Evolutionary conservation across 2,113 vertebrate genomes (phyloP).

Genomic region (Anolis sagrei): DNA sequence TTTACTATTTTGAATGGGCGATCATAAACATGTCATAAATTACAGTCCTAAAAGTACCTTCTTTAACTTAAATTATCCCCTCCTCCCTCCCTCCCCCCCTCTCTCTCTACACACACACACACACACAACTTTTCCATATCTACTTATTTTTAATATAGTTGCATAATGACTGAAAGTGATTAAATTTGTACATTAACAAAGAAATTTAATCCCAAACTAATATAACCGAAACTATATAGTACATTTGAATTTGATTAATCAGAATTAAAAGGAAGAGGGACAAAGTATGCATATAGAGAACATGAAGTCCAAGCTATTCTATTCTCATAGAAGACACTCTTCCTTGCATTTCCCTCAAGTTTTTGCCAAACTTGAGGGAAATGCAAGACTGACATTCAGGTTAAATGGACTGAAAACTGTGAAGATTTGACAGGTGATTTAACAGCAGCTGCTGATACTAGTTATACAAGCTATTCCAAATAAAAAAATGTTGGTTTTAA

Average conservation of each 20-base stretch:
- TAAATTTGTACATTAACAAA: constrained; percentile 28
- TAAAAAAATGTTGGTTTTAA: constrained; percentile 17
- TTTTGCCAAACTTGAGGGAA: constrained; percentile 37
- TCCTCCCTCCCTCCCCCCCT: no score
- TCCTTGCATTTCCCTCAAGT: constrained; percentile 33
- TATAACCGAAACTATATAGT: not conserved
- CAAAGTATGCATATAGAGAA: constrained; percentile 30
- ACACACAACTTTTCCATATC: not conserved
- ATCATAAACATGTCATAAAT: not conserved
- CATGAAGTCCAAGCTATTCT: constrained; percentile 41
- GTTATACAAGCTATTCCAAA: constrained; percentile 16
- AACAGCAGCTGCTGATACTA: constrained; percentile 53
- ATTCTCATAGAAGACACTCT: constrained; percentile 41
- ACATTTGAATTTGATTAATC: constrained; percentile 35
- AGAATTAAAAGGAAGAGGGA: no score
- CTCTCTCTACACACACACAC: no score
- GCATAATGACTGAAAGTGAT: not conserved
- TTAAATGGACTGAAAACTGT: constrained; percentile 60
- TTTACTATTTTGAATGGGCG: constrained; percentile 16
- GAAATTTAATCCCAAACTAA: constrained; percentile 5
- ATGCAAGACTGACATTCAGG: constrained; percentile 38
- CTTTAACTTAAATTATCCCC: constrained; percentile 35
- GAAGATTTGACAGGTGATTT: constrained; percentile 63
- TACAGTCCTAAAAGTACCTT: not conserved
- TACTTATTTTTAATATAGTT: constrained; percentile 2